These are phyloP conservation scores for Palaemon carinicauda DNA, from an alignment of 1,140 invertebrate genomes.

Conservation along the genomic window DNA sequence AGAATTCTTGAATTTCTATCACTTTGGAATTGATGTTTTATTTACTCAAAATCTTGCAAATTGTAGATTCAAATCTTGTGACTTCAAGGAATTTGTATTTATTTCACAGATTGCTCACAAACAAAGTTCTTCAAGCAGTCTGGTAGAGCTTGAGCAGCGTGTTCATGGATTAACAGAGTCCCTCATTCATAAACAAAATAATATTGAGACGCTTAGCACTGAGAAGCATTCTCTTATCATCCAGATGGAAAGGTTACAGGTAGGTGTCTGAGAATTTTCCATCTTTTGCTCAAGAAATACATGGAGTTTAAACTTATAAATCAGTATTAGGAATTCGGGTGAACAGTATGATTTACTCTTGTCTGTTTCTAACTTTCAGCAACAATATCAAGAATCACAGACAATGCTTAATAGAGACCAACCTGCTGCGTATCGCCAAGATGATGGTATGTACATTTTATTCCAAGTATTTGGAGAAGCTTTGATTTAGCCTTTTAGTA, in stretches of 20 bases:
- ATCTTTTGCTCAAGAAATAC: not conserved
- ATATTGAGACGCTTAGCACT: constrained; percentile 78
- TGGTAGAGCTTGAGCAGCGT: constrained; percentile 74
- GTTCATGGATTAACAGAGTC: constrained; percentile 79
- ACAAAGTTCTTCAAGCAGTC: constrained; percentile 65
- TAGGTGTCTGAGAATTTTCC: constrained; percentile 61
- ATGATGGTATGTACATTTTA: constrained; percentile 72
- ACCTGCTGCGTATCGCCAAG: constrained; percentile 60
- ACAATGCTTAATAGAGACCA: constrained; percentile 63
- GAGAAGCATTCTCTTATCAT: constrained; percentile 81
- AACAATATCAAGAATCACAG: constrained; percentile 58
- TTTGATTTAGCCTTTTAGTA: not conserved
- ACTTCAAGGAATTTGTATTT: too few species aligned
- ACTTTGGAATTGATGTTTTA: too few species aligned
- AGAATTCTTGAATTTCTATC: too few species aligned
- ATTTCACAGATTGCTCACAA: constrained; percentile 40
- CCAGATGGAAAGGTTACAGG: constrained; percentile 82
- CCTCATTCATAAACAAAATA: constrained; percentile 81
- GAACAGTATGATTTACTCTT: not conserved
- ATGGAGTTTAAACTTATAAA: not conserved
- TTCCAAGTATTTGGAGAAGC: too few species aligned
- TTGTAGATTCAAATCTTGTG: not conserved
- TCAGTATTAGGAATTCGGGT: not conserved
- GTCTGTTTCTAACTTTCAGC: not conserved
- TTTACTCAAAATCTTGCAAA: too few species aligned